These are phyloP conservation scores for Sinohyriopsis cumingii DNA, from an alignment of 2,888 invertebrate species.

Conservation along the genomic window DNA sequence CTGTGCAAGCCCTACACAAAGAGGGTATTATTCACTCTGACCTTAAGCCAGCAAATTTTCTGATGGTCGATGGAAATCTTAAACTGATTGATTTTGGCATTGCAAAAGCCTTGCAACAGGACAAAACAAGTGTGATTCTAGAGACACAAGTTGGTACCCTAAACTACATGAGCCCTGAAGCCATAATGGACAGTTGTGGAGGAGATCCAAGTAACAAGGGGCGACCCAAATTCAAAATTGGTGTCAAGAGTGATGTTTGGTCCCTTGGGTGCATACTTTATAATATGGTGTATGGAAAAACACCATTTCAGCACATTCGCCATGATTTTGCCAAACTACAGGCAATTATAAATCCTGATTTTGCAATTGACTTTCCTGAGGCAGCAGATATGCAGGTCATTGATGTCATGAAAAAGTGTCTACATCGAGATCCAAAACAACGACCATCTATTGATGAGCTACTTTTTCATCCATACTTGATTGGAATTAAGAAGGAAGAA, in stretches of 20 bases:
- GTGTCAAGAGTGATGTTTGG: conserved; percentile 96
- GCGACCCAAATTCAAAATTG: conserved; percentile 77
- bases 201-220: conserved; percentile 26
- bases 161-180: conserved; percentile 97
- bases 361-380: conserved; percentile 82
- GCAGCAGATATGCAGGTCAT: conserved; percentile 68
- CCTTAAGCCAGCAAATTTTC: conserved; percentile 96
- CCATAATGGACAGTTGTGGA: conserved; percentile 58
- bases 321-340: conserved; percentile 82
- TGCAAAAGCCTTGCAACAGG: conserved; percentile 87
- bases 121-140: conserved; percentile 91
- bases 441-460: conserved; percentile 85
- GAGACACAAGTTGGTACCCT: conserved; percentile 84
- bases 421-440: conserved; percentile 81
- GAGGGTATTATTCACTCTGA: conserved; percentile 96
- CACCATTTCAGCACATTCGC: conserved; percentile 90
- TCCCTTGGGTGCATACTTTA: conserved; percentile 97
- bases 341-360: conserved; percentile 84
- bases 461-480: conserved; percentile 72
- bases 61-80: conserved; percentile 86
- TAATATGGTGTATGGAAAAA: conserved; percentile 89
- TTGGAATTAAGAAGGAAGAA: conserved; percentile 5
- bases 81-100: conserved; percentile 98
- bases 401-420: conserved; percentile 75
- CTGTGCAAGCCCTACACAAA: conserved; percentile 91